Conservation (phyloP, 2,888 invertebrate genomes). For the Pteria penguin region DNA sequence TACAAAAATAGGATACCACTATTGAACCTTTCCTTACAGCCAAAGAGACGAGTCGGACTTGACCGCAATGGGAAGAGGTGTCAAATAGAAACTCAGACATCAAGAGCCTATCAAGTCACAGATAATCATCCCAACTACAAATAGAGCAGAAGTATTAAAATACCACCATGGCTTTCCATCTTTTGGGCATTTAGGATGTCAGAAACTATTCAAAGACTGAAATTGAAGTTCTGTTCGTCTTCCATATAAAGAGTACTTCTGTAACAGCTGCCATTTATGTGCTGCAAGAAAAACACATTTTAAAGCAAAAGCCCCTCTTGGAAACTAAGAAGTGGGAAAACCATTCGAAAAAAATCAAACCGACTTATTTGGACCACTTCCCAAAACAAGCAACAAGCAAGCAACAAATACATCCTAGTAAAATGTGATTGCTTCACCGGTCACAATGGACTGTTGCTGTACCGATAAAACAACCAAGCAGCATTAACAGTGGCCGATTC, state of each 20-base stretch:
- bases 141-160: background rate
- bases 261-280: background rate
- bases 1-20: background rate
- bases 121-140: background rate
- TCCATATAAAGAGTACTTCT: background rate
- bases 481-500: slow-evolving; percentile 5
- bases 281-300: background rate
- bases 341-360: background rate
- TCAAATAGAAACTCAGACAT: background rate
- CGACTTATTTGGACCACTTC: background rate
- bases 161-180: background rate
- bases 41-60: background rate
- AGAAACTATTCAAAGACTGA: background rate
- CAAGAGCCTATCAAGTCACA: background rate
- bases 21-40: background rate
- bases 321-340: background rate
- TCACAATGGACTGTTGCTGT: background rate
- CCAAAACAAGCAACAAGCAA: too few relatives aligned
- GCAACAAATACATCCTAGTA: background rate
- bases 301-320: background rate
- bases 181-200: background rate
- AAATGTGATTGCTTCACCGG: background rate
- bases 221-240: background rate
- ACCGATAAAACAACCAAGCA: background rate
- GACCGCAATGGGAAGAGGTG: slow-evolving; percentile 15